phyloP scores from a whole-genome alignment of 2,888 invertebrate genomes.

The Ypsolopha sequella region DNA sequence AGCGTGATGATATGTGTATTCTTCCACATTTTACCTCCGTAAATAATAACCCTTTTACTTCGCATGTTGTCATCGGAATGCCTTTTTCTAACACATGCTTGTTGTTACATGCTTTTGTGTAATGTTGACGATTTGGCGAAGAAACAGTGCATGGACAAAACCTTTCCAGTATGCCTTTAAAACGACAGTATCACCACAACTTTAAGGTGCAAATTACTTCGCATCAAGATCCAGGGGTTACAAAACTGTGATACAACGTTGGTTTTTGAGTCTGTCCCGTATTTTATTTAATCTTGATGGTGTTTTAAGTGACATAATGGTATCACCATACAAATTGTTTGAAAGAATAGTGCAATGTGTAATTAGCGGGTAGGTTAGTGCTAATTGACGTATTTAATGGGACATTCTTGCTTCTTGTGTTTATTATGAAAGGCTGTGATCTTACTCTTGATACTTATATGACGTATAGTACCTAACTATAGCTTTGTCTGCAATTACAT shows the following conservation, averaged over 20 bases:
- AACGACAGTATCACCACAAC: too few species aligned
- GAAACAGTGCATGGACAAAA: slow-evolving; percentile 48
- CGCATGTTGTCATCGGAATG: slow-evolving; percentile 10
- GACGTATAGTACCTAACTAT: too few species aligned
- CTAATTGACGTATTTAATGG: too few species aligned
- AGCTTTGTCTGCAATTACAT: too few species aligned
- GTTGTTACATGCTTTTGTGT: slow-evolving; percentile 19
- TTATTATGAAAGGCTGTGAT: too few species aligned
- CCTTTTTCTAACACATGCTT: slow-evolving; percentile 6
- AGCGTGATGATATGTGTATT: too few species aligned
- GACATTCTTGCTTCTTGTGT: too few species aligned
- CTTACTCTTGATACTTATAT: too few species aligned
- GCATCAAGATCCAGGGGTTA: slow-evolving; percentile 7
- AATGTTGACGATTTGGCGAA: slow-evolving; percentile 47
- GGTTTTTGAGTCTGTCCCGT: slow-evolving; percentile 18
- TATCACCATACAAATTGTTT: too few species aligned
- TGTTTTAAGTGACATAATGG: slow-evolving; percentile 22
- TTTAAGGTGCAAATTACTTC: slow-evolving; percentile 15
- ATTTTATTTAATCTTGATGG: slow-evolving; percentile 15
- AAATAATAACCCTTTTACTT: too few species aligned
- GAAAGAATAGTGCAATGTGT: too few species aligned
- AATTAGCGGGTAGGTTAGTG: neutral
- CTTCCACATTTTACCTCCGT: too few species aligned
- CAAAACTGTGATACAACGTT: slow-evolving; percentile 22
- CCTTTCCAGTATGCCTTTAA: neutral